Evolutionary conservation across 2,797 vertebrate genomes (phyloP).

Genomic region (Enteromius afrohamiltoni): DNA sequence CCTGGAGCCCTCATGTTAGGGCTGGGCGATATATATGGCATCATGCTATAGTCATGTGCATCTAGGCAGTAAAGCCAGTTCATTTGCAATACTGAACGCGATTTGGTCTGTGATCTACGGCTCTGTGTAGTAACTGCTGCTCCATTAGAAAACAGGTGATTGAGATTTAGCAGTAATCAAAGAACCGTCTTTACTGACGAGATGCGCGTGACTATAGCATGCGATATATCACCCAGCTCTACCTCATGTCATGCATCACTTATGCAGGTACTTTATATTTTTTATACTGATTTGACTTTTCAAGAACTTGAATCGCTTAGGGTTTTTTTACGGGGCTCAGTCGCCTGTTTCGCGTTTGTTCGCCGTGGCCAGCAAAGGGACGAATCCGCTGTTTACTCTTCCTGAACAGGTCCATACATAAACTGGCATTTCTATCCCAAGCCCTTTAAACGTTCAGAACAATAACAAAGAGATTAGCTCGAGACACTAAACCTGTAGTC

Average conservation of each 20-base stretch:
- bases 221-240: no score
- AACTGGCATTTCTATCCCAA: slow-evolving; percentile 36
- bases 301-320: slow-evolving; percentile 64
- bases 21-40: no score
- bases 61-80: no score
- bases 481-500: slow-evolving; percentile 65
- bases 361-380: slow-evolving; percentile 33
- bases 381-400: slow-evolving; percentile 25
- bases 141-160: no score
- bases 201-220: no score
- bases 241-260: slow-evolving; percentile 59
- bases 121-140: no score
- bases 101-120: no score
- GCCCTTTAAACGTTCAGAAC: slow-evolving; percentile 56
- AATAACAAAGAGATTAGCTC: slow-evolving; percentile 58
- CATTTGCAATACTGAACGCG: no score
- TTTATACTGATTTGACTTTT: slow-evolving; percentile 70
- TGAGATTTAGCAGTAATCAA: no score
- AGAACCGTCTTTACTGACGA: no score
- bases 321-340: neutral
- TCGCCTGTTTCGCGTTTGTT: slow-evolving; percentile 30
- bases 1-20: slow-evolving; percentile 51
- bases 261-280: slow-evolving; percentile 79
- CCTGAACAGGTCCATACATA: slow-evolving; percentile 16
- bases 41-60: no score